These are phyloP conservation scores for Rhinella marina DNA, from an alignment of 2,797 vertebrate species.

Conservation along the genomic window DNA sequence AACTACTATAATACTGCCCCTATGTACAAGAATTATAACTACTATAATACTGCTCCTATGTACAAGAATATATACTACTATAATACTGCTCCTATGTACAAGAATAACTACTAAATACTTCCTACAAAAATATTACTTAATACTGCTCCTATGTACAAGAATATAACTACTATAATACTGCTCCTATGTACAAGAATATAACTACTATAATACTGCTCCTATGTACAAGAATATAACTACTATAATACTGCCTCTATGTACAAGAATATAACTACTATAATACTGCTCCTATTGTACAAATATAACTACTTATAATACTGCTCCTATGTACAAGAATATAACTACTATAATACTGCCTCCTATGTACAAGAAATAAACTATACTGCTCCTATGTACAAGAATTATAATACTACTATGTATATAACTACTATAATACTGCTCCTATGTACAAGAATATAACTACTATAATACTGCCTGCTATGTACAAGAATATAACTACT, in stretches of 20 bases:
- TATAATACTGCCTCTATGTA: neutral
- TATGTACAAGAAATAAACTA: neutral
- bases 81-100: neutral
- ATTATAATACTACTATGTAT: neutral
- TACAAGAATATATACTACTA: slow-evolving; percentile 10
- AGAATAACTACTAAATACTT: neutral
- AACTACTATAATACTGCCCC: slow-evolving; percentile 1
- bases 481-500: neutral
- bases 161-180: slow-evolving; percentile 10
- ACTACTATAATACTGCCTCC: neutral
- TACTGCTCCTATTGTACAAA: no score
- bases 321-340: neutral
- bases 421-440: slow-evolving; percentile 2
- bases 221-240: slow-evolving; percentile 1
- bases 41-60: neutral
- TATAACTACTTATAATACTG: no score
- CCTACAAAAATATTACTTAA: neutral
- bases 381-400: neutral
- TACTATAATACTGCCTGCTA: neutral
- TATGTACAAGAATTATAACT: slow-evolving; percentile 8
- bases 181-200: slow-evolving; percentile 6
- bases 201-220: neutral
- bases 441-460: slow-evolving; percentile 6
- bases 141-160: neutral
- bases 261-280: no score